Evolutionary conservation across 2,888 invertebrate genomes (phyloP), one percentile per base, ranked within the genome.

Genomic region (Scotopteryx bipunctaria): DNA sequence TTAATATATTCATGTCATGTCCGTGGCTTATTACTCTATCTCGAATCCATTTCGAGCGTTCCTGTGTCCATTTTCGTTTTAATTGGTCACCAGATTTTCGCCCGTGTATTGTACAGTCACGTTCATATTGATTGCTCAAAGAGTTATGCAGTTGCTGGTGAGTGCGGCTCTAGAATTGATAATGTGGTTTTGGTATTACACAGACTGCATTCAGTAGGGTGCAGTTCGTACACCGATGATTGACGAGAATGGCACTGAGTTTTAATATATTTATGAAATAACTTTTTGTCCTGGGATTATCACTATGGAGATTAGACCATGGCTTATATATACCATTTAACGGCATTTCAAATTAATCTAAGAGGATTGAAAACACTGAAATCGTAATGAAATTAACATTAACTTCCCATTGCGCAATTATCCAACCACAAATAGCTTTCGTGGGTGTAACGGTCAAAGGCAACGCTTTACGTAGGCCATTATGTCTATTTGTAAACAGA

Each of bases 41-140:
- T 58, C 38, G 45, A 51, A 57, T 53, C 57, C 55, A 60, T 55
- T 49, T 23, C 45, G 37, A 25, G 31, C 51, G 27, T 45, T 57
- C 37, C 53, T 46, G 59, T 50, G 53, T 59, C 40, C 59, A 59
- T 59, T 69, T 71, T 69, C 62, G 63, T 76, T 79, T 79, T 83
- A 83, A 83, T 83, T 83, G 81, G 75, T 66, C 69, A 67, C 69
- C 71, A 71, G 76, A 80, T 77, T 76, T 81, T 75, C 77, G 69
- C 62, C 66, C 36, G 52, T 57, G 63, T 59, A 55, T 57, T 57
- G 57, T 40, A 29, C 47, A 16, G 33, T 48, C 57, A 59, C 59
- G 62, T 62, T 46, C 52, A 17, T 46, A 59, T 62, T 59, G 62
- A 62, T 62, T 62, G 58, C 57, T 58, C 56, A 62, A 59, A 59